Base-by-base conservation (phyloP, 2,888 invertebrate species). In the Tolmerus cingulatus region DNA sequence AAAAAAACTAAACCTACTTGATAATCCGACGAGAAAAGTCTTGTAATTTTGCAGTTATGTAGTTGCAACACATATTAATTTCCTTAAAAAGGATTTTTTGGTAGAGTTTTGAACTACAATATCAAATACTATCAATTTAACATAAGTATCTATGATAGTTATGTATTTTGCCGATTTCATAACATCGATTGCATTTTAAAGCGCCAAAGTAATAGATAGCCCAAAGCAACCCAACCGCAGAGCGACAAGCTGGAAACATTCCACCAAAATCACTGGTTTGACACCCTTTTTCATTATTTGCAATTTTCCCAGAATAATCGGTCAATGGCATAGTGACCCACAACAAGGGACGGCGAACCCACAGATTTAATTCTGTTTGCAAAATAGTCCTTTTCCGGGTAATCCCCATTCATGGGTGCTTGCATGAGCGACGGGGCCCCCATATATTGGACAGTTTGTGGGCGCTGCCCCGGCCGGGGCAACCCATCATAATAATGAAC, bases 301-400 rank as follows among this genome's bases (percentile, higher is more conserved):
- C 27, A 74, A 43, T 85, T 86, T 76, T 19, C 19, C 30, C 76
- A 78, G n/a, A 43, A 86, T 79, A 86, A 86, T 86, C 86, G 79
- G 86, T 86, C 86, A 66, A 40, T 86, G 77, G 66, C 78, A 57
- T 79, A 43, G 57, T 86, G 86, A 86, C 85, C 85, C 74, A 85
- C 51, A 74, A 19, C 74, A 74, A 85, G 85, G 57, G 74, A 74
- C 2, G 74, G 27, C 16, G 27, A 85, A 46, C 74, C 74, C 74
- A 74, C 85, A 85, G 43, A 74, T 85, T 85, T 85, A 85, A 85
- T 74, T 85, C 74, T 85, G 85, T 85, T 85, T 85, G 85, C 85
- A 85, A 85, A 85, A 85, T 85, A 85, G 74, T 46, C 85, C 85
- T 46, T 85, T 85, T 85, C 85, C 85, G 85, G 85, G 46, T 85